phyloP scores from a whole-genome alignment of 2,113 vertebrate species.

The Ptychochromis oligacanthus region DNA sequence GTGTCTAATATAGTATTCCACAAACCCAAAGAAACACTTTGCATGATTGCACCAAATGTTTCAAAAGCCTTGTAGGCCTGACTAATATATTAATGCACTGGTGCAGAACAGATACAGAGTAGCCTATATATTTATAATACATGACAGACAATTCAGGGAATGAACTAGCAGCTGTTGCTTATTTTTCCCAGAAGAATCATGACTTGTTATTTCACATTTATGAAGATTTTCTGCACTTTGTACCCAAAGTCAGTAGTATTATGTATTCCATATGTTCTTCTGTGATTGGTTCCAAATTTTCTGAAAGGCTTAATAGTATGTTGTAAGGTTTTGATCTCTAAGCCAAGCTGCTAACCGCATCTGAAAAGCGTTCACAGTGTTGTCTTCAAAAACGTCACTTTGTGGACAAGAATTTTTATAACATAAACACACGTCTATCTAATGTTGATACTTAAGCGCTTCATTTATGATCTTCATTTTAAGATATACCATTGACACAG shows the following conservation, averaged over 20 bases:
- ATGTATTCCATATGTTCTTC: neutral
- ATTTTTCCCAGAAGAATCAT: constrained; percentile 24
- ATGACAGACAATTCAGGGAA: constrained; percentile 19
- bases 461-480: neutral
- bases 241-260: neutral
- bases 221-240: constrained; percentile 22
- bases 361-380: neutral
- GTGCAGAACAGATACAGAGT: constrained; percentile 34
- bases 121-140: constrained; percentile 46
- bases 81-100: constrained; percentile 34
- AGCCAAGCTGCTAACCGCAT: neutral
- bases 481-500: neutral
- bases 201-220: neutral
- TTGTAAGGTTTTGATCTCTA: neutral
- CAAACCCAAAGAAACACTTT: constrained; percentile 19
- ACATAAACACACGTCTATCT: constrained; percentile 2
- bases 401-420: neutral
- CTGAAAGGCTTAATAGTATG: neutral
- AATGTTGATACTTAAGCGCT: neutral
- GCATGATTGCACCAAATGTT: constrained; percentile 21
- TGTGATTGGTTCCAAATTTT: neutral
- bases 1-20: neutral
- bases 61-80: constrained; percentile 10
- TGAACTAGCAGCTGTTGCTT: constrained; percentile 20
- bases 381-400: neutral